phyloP scores from a whole-genome alignment of 2,113 vertebrate genomes.

The Crocuta crocuta region DNA sequence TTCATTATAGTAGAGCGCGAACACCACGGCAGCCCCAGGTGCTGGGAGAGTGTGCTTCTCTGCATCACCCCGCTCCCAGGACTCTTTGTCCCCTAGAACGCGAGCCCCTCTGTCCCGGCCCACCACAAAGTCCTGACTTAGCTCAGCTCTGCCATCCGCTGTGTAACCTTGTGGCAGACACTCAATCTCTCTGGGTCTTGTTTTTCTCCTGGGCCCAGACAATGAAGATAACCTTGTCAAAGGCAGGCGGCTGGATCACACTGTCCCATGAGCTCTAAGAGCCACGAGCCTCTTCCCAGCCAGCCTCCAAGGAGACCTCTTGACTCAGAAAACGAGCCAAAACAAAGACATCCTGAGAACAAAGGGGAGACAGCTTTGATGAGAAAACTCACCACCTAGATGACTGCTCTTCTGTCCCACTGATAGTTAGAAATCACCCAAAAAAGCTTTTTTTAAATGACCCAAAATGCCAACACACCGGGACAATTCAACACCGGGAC shows the following conservation, averaged over 20 bases:
- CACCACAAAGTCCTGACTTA: background rate
- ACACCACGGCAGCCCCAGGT: rapidly evolving
- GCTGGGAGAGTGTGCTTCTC: rapidly evolving
- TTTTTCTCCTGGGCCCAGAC: background rate
- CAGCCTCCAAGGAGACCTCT: background rate
- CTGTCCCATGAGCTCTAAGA: background rate
- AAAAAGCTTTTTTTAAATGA: background rate
- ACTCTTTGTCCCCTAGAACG: background rate
- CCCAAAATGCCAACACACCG: rapidly evolving
- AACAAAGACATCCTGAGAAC: background rate
- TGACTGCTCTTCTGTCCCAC: background rate
- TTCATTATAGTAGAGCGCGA: rapidly evolving
- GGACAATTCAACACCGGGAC: rapidly evolving
- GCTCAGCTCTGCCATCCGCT: background rate
- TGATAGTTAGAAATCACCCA: background rate
- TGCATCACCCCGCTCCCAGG: rapidly evolving
- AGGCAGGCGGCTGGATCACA: background rate
- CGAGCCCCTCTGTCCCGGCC: background rate
- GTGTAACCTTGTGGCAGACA: background rate
- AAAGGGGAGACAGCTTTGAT: background rate
- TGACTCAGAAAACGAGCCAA: background rate
- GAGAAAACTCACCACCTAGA: background rate
- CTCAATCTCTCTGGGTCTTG: background rate
- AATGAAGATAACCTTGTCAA: background rate
- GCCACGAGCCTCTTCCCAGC: background rate